Evolutionary conservation across 2,888 invertebrate genomes (phyloP), one percentile per base, ranked within the genome.

Genomic region (Hydropsyche betteni): DNA sequence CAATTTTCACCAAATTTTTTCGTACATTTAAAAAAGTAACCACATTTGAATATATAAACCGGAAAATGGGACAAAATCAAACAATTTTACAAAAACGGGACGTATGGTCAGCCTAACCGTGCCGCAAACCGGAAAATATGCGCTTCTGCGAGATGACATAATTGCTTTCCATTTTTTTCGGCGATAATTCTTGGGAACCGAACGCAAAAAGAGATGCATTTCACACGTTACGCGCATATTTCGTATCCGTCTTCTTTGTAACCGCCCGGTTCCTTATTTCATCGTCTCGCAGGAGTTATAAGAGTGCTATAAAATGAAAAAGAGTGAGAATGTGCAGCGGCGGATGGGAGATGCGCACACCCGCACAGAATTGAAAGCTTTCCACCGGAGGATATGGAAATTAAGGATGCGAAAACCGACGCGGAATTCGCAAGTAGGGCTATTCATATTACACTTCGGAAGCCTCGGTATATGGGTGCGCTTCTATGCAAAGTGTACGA

Each of bases 41-140:
- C n/a, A n/a, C n/a, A n/a, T n/a, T n/a, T n/a, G n/a, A n/a, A n/a
- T n/a, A n/a, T n/a, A n/a, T n/a, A n/a, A n/a, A n/a, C n/a, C n/a
- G n/a, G n/a, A n/a, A n/a, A n/a, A n/a, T n/a, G n/a, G n/a, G n/a
- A n/a, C n/a, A n/a, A n/a, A n/a, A n/a, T n/a, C n/a, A n/a, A n/a
- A n/a, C n/a, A n/a, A n/a, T n/a, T n/a, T n/a, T n/a, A n/a, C n/a
- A n/a, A n/a, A n/a, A n/a, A n/a, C n/a, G n/a, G n/a, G n/a, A n/a
- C n/a, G n/a, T n/a, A n/a, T n/a, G n/a, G n/a, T n/a, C n/a, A n/a
- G n/a, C n/a, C n/a, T n/a, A n/a, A n/a, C n/a, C n/a, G n/a, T n/a
- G 64, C 16, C n/a, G 55, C 55, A 64, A 64, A 64, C 64, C 36
- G 64, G 36, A 64, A 36, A 64, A 64, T 58, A 58, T 58, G 58